Evolutionary conservation across 2,113 vertebrate species (phyloP).

Genomic region (Megaceryle maxima): DNA sequence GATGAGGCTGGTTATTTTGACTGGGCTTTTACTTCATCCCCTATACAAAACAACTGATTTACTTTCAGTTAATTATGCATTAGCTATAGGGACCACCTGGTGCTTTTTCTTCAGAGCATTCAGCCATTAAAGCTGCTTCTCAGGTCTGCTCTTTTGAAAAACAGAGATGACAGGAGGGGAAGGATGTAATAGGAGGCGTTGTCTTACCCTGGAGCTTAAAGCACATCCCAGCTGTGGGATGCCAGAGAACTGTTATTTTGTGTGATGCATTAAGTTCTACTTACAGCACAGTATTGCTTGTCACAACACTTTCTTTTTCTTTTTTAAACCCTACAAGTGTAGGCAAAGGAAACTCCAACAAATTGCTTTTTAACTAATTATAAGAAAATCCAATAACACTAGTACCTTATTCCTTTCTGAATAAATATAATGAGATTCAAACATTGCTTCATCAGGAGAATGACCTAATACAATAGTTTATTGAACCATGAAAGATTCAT

Average conservation of each 20-base stretch:
- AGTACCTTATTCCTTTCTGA: conserved; percentile 5
- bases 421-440: conserved; percentile 22
- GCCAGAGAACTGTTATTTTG: not conserved
- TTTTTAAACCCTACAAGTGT: not conserved
- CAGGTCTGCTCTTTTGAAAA: not conserved
- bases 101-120: not conserved
- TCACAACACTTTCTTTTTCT: not conserved
- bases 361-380: conserved; percentile 41
- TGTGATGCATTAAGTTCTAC: not conserved
- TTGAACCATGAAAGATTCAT: conserved; percentile 54
- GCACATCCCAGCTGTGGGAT: not conserved
- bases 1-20: conserved; percentile 33
- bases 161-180: not conserved
- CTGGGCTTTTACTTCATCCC: not conserved
- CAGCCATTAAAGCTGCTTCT: not conserved
- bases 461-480: conserved; percentile 37
- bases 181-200: not conserved
- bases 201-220: not conserved
- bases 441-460: conserved; percentile 1
- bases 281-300: not conserved
- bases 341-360: not conserved
- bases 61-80: conserved; percentile 17
- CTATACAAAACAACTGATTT: not conserved
- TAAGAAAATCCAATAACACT: not conserved
- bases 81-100: not conserved